Evolutionary conservation across 2,113 vertebrate genomes (phyloP), one percentile per base, ranked within the genome.

Genomic region (Mus pahari): DNA sequence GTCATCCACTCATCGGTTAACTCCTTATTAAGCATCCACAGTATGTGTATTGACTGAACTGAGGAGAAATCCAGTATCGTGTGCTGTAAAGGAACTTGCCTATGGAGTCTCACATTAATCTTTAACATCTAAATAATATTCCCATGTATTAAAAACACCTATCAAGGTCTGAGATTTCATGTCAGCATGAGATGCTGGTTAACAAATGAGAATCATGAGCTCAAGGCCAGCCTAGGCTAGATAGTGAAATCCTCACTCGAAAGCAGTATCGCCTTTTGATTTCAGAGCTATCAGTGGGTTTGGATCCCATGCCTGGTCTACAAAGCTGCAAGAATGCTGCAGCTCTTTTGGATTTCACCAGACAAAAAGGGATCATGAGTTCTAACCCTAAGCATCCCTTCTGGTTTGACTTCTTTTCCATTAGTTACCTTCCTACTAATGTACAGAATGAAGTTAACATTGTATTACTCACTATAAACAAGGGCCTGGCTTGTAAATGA

Each of bases 391-490:
- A 66, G 53, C 20, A n/a, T 68, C 66, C 64, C 31, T 5, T 39
- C 89, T 48, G 45, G 42, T 42, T 39, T 78, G 62, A 68, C 2
- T 10, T 88, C 60, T 84, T 93, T 50, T 82, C 28, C 10, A 24
- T 94, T 66, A 55, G 28, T 75, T 36, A 66, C 17, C 16, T 84
- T 95, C 90, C 50, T 58, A 55, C 24, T 94, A 92, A 81, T 55
- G 3, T 39, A 58, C 4, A 79, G 0, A 17, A 48, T 79, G 53
- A 81, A 50, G 39, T 26, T 50, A 78, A 93, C 10, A 45, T 42
- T 26, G 87, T 16, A 94, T n/a, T 90, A 79, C 4, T 74, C 2
- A 78, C 22, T 94, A 28, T 39, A 36, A 83, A 6, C 13, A 83
- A 90, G 73, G 78, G 45, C 20, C 28, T 71, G 66, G 75, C 62